A percentile compares a stretch with the other conserved stretches of the same genome.
These are phyloP conservation scores for Amphibalanus amphitrite DNA, from an alignment of 1,140 invertebrate species.

Conservation along the genomic window DNA sequence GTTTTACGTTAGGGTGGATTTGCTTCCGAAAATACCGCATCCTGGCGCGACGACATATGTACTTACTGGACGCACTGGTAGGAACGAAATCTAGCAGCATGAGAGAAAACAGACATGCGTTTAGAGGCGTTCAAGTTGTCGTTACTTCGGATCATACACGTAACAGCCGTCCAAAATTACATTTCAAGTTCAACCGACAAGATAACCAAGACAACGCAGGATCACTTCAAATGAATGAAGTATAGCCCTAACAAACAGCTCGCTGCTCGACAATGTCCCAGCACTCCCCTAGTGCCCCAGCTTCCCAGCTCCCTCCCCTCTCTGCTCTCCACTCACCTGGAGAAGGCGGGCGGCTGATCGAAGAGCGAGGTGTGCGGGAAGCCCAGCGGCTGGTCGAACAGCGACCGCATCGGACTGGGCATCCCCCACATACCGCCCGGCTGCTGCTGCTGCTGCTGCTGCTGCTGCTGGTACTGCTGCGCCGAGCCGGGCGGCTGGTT, in stretches of 20 bases:
- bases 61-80: neutral
- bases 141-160: too few relatives aligned
- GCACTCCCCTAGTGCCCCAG: too few relatives aligned
- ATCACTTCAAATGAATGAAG: too few relatives aligned
- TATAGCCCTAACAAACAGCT: too few relatives aligned
- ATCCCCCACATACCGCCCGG: conserved; percentile 12
- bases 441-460: neutral
- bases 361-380: conserved; percentile 9
- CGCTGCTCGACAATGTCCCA: too few relatives aligned
- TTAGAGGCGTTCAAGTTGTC: too few relatives aligned
- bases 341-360: conserved; percentile 9
- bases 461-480: neutral
- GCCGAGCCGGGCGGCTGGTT: neutral
- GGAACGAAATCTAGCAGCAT: neutral
- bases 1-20: too few relatives aligned
- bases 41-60: neutral
- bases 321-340: conserved; percentile 14
- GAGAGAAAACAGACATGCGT: neutral
- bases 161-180: too few relatives aligned
- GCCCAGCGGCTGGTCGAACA: conserved; percentile 14
- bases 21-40: too few relatives aligned
- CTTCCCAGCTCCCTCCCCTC: too few relatives aligned
- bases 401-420: conserved; percentile 16
- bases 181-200: too few relatives aligned
- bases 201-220: too few relatives aligned